Evolutionary conservation across 2,888 invertebrate genomes (phyloP).

Genomic region (Cylindroiulus punctatus): DNA sequence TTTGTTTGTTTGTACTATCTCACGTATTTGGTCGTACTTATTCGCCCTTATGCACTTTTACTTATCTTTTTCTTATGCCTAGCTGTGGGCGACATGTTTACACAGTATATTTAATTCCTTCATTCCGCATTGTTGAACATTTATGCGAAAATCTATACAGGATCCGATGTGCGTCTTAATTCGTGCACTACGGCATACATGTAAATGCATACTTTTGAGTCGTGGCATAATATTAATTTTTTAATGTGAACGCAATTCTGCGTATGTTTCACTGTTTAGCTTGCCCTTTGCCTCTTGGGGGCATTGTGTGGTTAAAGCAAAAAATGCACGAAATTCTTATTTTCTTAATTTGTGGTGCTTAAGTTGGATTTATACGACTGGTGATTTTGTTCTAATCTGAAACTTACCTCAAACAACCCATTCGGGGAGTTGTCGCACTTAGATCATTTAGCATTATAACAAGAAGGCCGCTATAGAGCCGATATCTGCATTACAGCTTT

Average conservation of each 20-base stretch:
- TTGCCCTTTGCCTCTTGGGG: neutral
- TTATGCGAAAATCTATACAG: neutral
- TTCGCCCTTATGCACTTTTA: constrained; percentile 25
- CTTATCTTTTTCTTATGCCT: constrained; percentile 20
- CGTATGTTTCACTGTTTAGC: neutral
- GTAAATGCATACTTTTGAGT: neutral
- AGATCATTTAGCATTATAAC: neutral
- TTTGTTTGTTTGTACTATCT: constrained; percentile 1
- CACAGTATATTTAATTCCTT: neutral
- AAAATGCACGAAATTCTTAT: neutral
- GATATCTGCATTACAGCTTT: neutral
- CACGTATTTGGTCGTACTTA: neutral
- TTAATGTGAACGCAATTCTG: neutral
- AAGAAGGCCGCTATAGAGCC: neutral
- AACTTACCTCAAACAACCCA: neutral
- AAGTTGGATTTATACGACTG: neutral
- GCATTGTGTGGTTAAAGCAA: neutral
- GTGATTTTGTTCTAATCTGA: neutral
- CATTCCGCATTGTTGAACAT: neutral
- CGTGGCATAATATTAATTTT: neutral
- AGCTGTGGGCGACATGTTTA: neutral
- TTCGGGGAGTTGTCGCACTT: neutral
- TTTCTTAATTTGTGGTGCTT: neutral
- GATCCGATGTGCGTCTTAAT: neutral
- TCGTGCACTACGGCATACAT: neutral